These are phyloP conservation scores for Galemys pyrenaicus DNA, from an alignment of 2,113 vertebrate genomes.

Conservation along the genomic window DNA sequence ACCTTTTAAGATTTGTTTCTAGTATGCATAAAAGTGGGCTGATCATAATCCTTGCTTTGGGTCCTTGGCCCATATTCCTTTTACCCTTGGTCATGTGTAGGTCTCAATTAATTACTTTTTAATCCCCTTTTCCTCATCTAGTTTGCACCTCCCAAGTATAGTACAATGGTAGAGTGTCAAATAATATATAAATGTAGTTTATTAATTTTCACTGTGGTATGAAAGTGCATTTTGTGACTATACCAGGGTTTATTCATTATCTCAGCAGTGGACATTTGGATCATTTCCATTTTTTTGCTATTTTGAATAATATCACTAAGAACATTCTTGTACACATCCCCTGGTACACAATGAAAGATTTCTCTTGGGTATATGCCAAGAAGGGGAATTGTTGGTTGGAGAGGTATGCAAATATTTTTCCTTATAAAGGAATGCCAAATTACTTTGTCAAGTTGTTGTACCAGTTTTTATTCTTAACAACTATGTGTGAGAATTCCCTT, in stretches of 20 bases:
- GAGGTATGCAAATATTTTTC: background rate
- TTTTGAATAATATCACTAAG: slow-evolving; percentile 21
- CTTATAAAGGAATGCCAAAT: slow-evolving; percentile 39
- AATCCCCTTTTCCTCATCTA: background rate
- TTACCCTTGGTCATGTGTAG: background rate
- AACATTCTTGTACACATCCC: background rate
- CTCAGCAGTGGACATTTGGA: background rate
- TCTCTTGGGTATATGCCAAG: background rate
- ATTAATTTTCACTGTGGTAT: background rate
- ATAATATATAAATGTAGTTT: background rate
- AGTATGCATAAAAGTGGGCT: background rate
- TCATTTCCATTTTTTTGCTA: slow-evolving; percentile 23
- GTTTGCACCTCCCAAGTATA: background rate
- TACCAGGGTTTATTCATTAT: slow-evolving; percentile 3
- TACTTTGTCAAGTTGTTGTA: background rate
- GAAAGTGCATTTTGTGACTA: background rate
- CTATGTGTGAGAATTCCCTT: background rate
- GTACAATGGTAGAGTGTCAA: background rate
- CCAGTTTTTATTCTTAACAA: background rate
- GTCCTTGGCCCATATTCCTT: background rate
- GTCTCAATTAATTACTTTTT: background rate
- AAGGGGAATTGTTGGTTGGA: slow-evolving; percentile 5
- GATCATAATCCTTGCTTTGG: background rate
- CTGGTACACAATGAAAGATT: background rate
- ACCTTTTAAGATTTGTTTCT: slow-evolving; percentile 41